These are phyloP conservation scores for Delphinapterus leucas DNA, from an alignment of 2,113 vertebrate genomes.

Conservation along the genomic window DNA sequence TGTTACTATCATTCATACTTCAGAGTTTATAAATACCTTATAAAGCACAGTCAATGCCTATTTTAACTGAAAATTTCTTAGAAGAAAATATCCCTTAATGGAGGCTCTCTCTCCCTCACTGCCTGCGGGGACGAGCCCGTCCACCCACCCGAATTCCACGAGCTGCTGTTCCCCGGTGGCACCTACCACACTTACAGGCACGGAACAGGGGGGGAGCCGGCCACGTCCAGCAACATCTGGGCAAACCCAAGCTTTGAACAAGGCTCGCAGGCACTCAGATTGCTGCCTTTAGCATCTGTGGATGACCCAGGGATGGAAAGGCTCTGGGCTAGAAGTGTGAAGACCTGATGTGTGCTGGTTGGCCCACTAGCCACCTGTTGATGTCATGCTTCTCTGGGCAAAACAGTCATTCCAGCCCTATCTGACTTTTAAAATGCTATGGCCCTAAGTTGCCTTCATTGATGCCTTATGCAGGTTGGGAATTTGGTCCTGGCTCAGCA, in stretches of 20 bases:
- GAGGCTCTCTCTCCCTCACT: background rate
- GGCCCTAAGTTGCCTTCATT: fast-evolving
- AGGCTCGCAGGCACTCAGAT: fast-evolving
- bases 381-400: background rate
- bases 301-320: fast-evolving
- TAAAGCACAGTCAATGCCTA: background rate
- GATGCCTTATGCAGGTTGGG: fast-evolving
- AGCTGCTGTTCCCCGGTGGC: no score
- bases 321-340: background rate
- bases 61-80: background rate
- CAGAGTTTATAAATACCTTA: no score
- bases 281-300: fast-evolving
- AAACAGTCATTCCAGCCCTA: fast-evolving
- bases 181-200: background rate
- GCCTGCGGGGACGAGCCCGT: fast-evolving
- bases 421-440: fast-evolving
- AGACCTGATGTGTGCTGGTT: fast-evolving
- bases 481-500: background rate
- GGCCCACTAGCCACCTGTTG: background rate
- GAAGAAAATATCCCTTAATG: background rate
- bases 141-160: no score
- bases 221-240: background rate
- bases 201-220: background rate
- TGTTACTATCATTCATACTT: background rate
- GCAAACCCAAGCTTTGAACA: fast-evolving